Conservation (phyloP, 2,113 vertebrate genomes). For the Lophius piscatorius region DNA sequence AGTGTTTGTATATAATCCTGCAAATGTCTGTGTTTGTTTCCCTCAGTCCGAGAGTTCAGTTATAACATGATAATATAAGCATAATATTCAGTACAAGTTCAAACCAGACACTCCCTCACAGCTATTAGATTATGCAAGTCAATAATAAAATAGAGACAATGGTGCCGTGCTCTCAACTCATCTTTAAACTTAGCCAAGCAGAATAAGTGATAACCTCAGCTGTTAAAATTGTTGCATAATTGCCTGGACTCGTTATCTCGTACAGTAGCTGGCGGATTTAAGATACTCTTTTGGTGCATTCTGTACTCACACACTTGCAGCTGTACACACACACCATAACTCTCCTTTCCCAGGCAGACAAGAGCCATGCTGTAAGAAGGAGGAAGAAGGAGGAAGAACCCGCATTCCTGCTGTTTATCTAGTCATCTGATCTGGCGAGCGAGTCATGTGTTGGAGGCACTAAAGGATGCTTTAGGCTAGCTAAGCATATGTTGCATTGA, state of each 20-base stretch:
- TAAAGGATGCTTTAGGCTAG: constrained; percentile 49
- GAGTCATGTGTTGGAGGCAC: constrained; percentile 68
- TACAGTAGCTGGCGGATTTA: constrained; percentile 48
- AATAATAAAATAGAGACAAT: constrained; percentile 36
- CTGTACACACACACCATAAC: neutral
- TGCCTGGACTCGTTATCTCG: constrained; percentile 32
- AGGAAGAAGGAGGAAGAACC: constrained; percentile 60
- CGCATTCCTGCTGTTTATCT: constrained; percentile 71
- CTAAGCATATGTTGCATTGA: constrained; percentile 2
- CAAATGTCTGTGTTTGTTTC: too few species aligned
- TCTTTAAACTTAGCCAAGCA: constrained; percentile 21
- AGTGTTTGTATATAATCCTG: too few species aligned
- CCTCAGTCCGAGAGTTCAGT: too few species aligned
- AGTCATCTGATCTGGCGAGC: constrained; percentile 75
- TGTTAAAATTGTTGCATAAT: constrained; percentile 53
- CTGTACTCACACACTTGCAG: neutral
- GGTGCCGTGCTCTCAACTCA: neutral
- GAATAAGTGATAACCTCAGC: constrained; percentile 41
- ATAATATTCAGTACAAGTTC: too few species aligned
- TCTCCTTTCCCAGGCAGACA: constrained; percentile 25
- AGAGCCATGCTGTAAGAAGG: constrained; percentile 41
- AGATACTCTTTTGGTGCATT: constrained; percentile 35
- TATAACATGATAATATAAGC: too few species aligned
- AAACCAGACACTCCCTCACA: neutral
- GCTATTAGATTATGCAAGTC: constrained; percentile 32